These are phyloP conservation scores for Thalassoma bifasciatum DNA, from an alignment of 2,113 vertebrate species.

Conservation along the genomic window DNA sequence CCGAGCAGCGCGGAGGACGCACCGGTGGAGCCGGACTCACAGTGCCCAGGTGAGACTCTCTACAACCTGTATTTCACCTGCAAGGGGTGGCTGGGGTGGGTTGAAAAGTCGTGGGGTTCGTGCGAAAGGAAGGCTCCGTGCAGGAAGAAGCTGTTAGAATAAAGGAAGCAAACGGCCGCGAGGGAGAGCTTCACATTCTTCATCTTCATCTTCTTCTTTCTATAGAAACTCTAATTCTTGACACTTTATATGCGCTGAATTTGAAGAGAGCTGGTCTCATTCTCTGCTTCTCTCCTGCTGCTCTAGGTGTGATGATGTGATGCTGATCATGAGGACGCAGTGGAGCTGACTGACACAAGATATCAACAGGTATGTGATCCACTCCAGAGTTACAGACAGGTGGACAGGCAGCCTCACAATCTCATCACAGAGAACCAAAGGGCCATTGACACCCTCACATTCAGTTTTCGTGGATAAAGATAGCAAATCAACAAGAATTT, in stretches of 20 bases:
- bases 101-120: no score
- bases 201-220: no score
- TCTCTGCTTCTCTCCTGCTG: background rate
- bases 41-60: conserved; percentile 49
- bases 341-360: background rate
- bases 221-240: no score
- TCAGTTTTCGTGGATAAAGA: conserved; percentile 17
- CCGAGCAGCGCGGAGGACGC: background rate
- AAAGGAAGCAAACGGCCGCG: no score
- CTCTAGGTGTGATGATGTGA: conserved; percentile 7
- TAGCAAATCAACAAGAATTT: conserved; percentile 29
- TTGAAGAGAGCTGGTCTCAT: background rate
- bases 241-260: background rate
- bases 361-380: conserved; percentile 70
- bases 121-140: background rate
- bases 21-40: conserved; percentile 6
- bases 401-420: background rate
- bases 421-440: background rate
- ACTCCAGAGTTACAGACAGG: background rate
- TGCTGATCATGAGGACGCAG: conserved; percentile 3
- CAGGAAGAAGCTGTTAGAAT: no score
- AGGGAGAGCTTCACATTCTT: no score
- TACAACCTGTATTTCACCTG: background rate
- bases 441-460: conserved; percentile 14
- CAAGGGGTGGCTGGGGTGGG: background rate